Evolutionary conservation across 2,797 vertebrate species (phyloP), one percentile per base, ranked within the genome.

Genomic region (Sebastes minor): DNA sequence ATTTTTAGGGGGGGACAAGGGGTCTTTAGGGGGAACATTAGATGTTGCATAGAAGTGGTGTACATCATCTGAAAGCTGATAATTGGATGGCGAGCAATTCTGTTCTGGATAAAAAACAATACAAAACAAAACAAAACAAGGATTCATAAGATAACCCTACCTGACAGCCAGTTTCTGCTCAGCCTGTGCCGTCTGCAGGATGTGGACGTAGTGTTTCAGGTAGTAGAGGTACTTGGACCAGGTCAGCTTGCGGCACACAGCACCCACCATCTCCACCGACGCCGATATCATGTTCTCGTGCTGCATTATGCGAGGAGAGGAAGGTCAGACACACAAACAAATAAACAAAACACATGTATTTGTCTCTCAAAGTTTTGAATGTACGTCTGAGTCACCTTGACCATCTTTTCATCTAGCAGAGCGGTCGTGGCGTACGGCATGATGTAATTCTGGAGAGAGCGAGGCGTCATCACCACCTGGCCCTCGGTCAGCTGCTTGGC

Each of bases 141-240:
- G 2, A 35, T 28, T 55, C 35, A 10, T 28, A 71, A 16, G 9
- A 57, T 4, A 28, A 2, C 1, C 30, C 52, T 79, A 99, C 98
- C 96, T 98, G 90, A 99, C 98, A 42, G 97, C 97, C 81, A 99
- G 90, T 90, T 99, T 99, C 46, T 97, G 97, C 74, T 96, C 94
- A 1, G 95, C 89, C 87, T 98, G 95, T 42, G 96, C 95, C 0
- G 94, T 96, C 83, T 99, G 97, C 80, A 99, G 95, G 68, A 98
- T 89, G 60, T 99, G 98, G 88, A 99, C 93, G 67, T 98, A 99
- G 79, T 98, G 96, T 84, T 98, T 98, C 77, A 99, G 92, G 90
- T 99, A 96, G 93, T 96, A 98, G 22, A 98, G 91, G 81, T 99
- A 99, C 0, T 97, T 97, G 80, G 98, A 97, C 99, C 99, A 99